phyloP scores from a whole-genome alignment of 2,888 invertebrate species.

The Hirtodrosophila cameraria region DNA sequence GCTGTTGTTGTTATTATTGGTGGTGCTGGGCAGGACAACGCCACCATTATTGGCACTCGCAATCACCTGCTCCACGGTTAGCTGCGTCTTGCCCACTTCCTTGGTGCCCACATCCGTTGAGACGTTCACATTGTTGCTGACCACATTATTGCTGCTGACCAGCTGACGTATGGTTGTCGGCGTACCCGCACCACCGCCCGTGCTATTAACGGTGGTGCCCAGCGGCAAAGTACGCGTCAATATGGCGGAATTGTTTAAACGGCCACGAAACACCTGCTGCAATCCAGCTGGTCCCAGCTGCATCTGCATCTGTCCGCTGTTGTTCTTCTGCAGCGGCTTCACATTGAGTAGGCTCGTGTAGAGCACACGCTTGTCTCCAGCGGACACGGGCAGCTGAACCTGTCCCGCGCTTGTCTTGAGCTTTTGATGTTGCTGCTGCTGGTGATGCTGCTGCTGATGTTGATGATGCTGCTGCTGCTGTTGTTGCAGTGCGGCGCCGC shows the following conservation, averaged over 20 bases:
- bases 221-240: constrained; percentile 80
- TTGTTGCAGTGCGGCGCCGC: constrained; percentile 29
- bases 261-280: constrained; percentile 79
- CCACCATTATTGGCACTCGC: constrained; percentile 70
- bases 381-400: constrained; percentile 43
- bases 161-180: constrained; percentile 62
- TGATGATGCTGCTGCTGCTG: constrained; percentile 48
- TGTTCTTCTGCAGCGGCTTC: constrained; percentile 82
- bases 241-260: constrained; percentile 80
- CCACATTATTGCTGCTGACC: constrained; percentile 67
- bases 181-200: constrained; percentile 39
- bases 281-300: constrained; percentile 79
- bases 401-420: constrained; percentile 65
- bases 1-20: constrained; percentile 51
- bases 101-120: constrained; percentile 41
- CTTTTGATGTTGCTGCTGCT: constrained; percentile 75
- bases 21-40: constrained; percentile 56
- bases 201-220: constrained; percentile 69
- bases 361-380: constrained; percentile 80
- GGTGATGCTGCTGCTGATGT: constrained; percentile 58
- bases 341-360: constrained; percentile 83
- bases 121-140: constrained; percentile 37
- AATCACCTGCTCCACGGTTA: constrained; percentile 70
- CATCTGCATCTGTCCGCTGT: constrained; percentile 83
- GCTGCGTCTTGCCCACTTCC: constrained; percentile 61